Evolutionary conservation across 2,113 vertebrate genomes (phyloP).

Genomic region (Motacilla tschutschensis): DNA sequence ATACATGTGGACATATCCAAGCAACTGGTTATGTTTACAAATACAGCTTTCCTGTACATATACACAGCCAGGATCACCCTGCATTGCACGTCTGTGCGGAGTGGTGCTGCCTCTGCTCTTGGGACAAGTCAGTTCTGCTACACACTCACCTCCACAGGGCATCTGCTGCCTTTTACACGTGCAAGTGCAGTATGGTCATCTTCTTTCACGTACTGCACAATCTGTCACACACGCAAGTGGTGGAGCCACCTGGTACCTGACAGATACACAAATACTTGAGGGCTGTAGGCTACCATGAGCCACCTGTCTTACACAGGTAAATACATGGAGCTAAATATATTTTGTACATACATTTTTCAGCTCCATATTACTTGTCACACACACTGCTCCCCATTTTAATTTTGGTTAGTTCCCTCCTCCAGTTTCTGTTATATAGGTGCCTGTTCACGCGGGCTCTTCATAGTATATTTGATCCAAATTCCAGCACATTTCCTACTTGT

Average conservation of each 20-base stretch:
- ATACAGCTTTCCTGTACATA: background rate
- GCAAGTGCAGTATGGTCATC: background rate
- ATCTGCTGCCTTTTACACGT: background rate
- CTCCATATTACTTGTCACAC: background rate
- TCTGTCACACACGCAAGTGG: background rate
- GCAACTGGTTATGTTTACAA: background rate
- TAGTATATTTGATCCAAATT: background rate
- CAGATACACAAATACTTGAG: background rate
- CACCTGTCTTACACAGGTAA: background rate
- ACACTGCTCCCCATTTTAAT: background rate
- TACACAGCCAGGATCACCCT: background rate
- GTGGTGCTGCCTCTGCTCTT: background rate
- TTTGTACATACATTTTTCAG: background rate
- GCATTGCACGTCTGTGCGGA: accelerated
- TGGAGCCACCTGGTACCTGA: background rate
- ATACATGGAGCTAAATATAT: background rate
- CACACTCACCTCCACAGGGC: background rate
- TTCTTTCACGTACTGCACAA: background rate
- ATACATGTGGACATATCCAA: accelerated
- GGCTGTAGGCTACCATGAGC: background rate
- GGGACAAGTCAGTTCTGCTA: background rate
- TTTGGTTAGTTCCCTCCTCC: background rate
- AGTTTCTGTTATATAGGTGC: background rate
- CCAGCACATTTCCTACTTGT: background rate
- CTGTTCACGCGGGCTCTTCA: background rate